A percentile compares a stretch with the other conserved stretches of the same genome.
These are phyloP conservation scores for Anguilla pacifica DNA, from an alignment of 2,797 vertebrate genomes.

Conservation along the genomic window DNA sequence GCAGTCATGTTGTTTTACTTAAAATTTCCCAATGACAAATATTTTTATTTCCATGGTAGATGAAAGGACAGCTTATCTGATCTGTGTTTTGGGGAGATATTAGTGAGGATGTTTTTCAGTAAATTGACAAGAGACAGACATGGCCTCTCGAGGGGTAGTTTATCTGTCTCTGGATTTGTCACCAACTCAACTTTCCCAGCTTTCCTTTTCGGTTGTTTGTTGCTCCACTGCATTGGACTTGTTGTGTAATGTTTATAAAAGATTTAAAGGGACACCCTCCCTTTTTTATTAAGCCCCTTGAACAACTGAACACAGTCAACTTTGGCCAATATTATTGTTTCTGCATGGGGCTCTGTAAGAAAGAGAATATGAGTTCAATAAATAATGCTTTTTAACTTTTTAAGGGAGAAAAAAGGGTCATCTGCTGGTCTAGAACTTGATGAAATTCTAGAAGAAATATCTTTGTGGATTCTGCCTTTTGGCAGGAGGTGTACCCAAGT, in stretches of 20 bases:
- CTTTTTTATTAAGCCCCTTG: constrained; percentile 47
- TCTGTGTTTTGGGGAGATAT: constrained; percentile 24
- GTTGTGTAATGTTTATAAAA: constrained; percentile 77
- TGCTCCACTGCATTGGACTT: constrained; percentile 65
- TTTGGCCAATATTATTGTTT: not conserved
- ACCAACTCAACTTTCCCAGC: constrained; percentile 57
- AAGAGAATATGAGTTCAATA: not conserved
- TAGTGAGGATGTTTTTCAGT: constrained; percentile 39
- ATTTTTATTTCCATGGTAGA: constrained; percentile 56
- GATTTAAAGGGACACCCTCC: constrained; percentile 73
- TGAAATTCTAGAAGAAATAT: not conserved
- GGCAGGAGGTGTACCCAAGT: not conserved
- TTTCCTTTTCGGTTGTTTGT: constrained; percentile 69
- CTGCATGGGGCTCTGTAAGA: not conserved
- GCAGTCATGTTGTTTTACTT: constrained; percentile 31
- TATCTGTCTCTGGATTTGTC: constrained; percentile 68
- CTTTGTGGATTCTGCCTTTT: not conserved
- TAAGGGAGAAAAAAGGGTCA: not conserved
- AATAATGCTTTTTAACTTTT: not conserved
- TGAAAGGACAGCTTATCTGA: constrained; percentile 57
- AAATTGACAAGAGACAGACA: not conserved
- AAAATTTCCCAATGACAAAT: constrained; percentile 14
- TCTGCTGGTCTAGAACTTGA: not conserved
- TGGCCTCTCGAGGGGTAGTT: constrained; percentile 46
- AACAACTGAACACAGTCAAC: not conserved